Evolutionary conservation across 2,113 vertebrate genomes (phyloP), one percentile per base, ranked within the genome.

Genomic region (Dipodomys ordii): DNA sequence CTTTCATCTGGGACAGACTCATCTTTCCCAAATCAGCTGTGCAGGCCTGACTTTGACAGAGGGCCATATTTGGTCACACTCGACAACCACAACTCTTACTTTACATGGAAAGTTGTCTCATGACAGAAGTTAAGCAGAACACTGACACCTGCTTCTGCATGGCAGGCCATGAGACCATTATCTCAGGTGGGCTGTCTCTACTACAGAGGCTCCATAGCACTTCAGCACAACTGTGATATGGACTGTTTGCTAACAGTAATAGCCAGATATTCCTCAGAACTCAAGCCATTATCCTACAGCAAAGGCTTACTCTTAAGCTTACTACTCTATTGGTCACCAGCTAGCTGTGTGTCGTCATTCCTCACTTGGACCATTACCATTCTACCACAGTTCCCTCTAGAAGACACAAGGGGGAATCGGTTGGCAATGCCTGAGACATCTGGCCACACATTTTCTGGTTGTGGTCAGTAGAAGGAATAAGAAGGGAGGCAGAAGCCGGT

Each of bases 51-150:
- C 71, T 11, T 28, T 11, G 2, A 30, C 18, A 35, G 15, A 92
- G 44, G n/a, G 57, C 64, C 79, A 76, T 94, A 88, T 92, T 44
- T 95, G 89, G 89, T 90, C 30, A 95, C 65, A 65, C 12, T 49
- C 8, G 23, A 91, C 1, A 60, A 78, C 64, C 81, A 35, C 0
- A 16, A 65, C 80, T 76, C 90, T 77, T 85, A 69, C 57, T 69
- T 78, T 57, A 91, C 28, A 32, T 7, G 32, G 82, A 84, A 87
- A 32, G 35, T 22, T 53, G 67, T 62, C 32, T 91, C 72, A 20
- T 13, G 32, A 82, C 2, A 0, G 77, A 92, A 78, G 46, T 27
- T 94, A 89, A 88, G 57, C 18, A 85, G 62, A 79, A 88, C 10
- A 60, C 39, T 11, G 76, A 72, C 76, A 91, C 49, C 35, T 95